Evolutionary conservation across 2,888 invertebrate genomes (phyloP).

Genomic region (Caenorhabditis macrosperma): DNA sequence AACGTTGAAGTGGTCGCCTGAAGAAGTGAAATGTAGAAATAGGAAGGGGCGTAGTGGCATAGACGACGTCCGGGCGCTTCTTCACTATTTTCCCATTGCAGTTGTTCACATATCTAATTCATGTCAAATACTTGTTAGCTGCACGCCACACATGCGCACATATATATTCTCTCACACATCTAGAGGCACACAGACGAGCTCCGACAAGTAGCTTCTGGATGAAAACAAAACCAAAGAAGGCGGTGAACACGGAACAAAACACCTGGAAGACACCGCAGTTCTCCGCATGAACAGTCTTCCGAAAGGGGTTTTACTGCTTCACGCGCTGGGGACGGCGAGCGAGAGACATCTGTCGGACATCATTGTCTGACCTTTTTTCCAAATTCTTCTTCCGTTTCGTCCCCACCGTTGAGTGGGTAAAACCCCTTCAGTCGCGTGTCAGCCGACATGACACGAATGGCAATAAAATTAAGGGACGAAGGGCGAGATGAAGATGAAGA

Average conservation of each 20-base stretch:
- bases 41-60: constrained; percentile 33
- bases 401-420: not conserved
- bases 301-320: too few relatives aligned
- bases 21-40: constrained; percentile 35
- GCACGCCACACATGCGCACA: constrained; percentile 55
- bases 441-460: constrained; percentile 20
- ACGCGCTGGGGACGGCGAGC: too few relatives aligned
- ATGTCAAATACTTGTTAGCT: constrained; percentile 69
- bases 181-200: constrained; percentile 15
- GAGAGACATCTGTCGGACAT: too few relatives aligned
- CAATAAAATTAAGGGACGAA: constrained; percentile 43
- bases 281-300: not conserved
- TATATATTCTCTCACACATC: constrained; percentile 52
- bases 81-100: constrained; percentile 55
- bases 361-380: not conserved
- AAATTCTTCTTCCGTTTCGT: not conserved
- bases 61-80: constrained; percentile 47
- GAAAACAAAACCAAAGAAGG: constrained; percentile 12
- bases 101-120: constrained; percentile 68
- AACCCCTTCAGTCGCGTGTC: constrained; percentile 17
- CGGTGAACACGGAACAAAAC: not conserved
- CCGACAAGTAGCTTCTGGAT: constrained; percentile 32
- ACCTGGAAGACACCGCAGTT: constrained; percentile 3
- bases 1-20: constrained; percentile 40
- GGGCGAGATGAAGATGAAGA: constrained; percentile 11